Percentiles rank a stretch among this genome's conserved stretches.
phyloP scores from a whole-genome alignment of 2,113 vertebrate species.

The Fulmarus glacialis region DNA sequence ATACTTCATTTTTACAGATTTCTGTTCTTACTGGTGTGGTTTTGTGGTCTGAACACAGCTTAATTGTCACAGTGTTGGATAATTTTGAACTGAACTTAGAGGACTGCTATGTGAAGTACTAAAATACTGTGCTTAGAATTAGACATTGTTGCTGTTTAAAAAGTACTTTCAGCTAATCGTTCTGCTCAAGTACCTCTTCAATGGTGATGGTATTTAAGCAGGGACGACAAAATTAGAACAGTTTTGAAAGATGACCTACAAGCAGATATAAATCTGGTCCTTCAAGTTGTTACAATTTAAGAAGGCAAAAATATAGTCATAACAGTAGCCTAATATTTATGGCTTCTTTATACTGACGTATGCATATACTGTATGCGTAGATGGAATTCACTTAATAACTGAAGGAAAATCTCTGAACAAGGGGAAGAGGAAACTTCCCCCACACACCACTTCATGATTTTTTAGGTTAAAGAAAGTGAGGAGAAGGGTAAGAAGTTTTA shows the following conservation, averaged over 20 bases:
- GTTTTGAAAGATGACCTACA: neutral
- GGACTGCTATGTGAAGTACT: neutral
- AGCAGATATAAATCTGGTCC: neutral
- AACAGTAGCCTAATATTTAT: neutral
- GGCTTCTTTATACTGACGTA: neutral
- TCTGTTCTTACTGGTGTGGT: neutral
- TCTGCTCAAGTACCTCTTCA: neutral
- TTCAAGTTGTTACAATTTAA: neutral
- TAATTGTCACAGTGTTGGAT: neutral
- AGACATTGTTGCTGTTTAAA: neutral
- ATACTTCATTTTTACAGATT: neutral
- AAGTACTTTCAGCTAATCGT: neutral
- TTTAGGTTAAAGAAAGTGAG: neutral
- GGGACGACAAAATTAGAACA: neutral
- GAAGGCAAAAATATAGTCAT: neutral
- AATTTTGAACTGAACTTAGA: neutral
- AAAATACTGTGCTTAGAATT: neutral
- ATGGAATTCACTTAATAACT: neutral
- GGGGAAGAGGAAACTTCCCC: neutral
- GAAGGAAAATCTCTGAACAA: neutral
- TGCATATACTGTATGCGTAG: neutral
- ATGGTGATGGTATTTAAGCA: neutral
- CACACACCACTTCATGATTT: neutral
- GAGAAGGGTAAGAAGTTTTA: neutral
- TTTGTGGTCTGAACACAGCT: constrained; percentile 20